phyloP scores from a whole-genome alignment of 1,140 invertebrate species.

The Bombus vancouverensis region DNA sequence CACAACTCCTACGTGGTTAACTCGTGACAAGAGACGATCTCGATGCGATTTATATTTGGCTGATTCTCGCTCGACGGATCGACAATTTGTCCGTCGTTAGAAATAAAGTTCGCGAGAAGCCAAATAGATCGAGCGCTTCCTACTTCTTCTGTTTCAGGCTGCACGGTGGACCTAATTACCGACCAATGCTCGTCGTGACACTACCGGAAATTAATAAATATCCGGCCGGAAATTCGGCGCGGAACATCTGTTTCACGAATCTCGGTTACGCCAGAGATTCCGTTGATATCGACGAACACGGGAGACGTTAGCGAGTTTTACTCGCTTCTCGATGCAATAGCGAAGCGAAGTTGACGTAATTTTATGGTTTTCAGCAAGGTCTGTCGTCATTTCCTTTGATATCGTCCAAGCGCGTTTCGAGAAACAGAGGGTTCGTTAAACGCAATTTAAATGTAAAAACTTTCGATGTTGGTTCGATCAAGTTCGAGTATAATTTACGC shows the following conservation, averaged over 20 bases:
- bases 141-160: background rate
- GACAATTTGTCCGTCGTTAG: background rate
- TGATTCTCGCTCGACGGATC: background rate
- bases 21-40: background rate
- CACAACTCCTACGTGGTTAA: background rate
- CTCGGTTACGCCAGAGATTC: background rate
- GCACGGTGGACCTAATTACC: conserved; percentile 35
- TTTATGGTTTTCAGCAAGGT: background rate
- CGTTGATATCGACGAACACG: background rate
- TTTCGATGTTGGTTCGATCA: background rate
- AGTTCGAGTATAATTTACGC: no score
- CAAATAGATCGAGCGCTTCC: conserved; percentile 1
- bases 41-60: no score
- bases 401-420: background rate
- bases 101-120: background rate
- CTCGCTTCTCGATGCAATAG: background rate
- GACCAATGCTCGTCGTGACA: background rate
- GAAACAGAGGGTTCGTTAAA: background rate
- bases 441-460: background rate
- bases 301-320: background rate
- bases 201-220: conserved; percentile 67
- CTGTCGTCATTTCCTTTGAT: background rate
- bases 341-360: background rate
- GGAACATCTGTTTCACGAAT: conserved; percentile 24
- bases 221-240: conserved; percentile 58